Evolutionary conservation across 1,140 invertebrate genomes (phyloP), one percentile per base, ranked within the genome.

Genomic region (Onthophagus taurus): DNA sequence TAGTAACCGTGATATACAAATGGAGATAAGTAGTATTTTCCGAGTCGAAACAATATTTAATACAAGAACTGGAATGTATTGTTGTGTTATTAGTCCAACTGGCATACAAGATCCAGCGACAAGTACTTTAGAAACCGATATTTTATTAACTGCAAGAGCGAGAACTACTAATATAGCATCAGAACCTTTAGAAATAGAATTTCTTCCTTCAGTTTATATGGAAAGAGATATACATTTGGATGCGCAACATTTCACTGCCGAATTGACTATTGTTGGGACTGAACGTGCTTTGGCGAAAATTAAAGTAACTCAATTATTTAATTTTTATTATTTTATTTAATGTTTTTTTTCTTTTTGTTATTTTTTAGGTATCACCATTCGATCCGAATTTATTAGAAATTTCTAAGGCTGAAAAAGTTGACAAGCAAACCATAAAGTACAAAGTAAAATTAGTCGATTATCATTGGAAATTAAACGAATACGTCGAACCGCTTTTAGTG

Each of bases 381-480:
- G 60, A 62, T 49, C 49, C 21, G n/a, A 56, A 51, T 38, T 55
- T 62, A 13, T 23, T 62, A 14, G 49, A 49, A 33, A 44, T 61
- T 2, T 31, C 31, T 31, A 33, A 50, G n/a, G 35, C 33, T 2
- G 51, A 45, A 38, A 41, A 42, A 4, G 38, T 33, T 12, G 43
- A 50, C 14, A 24, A 30, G 24, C 49, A 46, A 39, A 14, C 31
- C 12, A 39, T 39, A 31, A 52, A 47, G 16, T 55, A 55, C 29
- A 29, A 53, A 47, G 45, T 61, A 16, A 53, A 54, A 29, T 30
- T 61, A 9, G 42, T 61, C 11, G 59, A 61, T 39, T 61, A 60
- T 41, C 59, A 61, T 45, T 60, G 58, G 58, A 58, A 59, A 41
- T 48, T 61, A 30, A 53, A 52, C n/a, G 47, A 59, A 38, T 49